Percentiles rank a stretch among this genome's conserved stretches.
Evolutionary conservation across 1,140 invertebrate species (phyloP).

Genomic region (Magallana angulata): DNA sequence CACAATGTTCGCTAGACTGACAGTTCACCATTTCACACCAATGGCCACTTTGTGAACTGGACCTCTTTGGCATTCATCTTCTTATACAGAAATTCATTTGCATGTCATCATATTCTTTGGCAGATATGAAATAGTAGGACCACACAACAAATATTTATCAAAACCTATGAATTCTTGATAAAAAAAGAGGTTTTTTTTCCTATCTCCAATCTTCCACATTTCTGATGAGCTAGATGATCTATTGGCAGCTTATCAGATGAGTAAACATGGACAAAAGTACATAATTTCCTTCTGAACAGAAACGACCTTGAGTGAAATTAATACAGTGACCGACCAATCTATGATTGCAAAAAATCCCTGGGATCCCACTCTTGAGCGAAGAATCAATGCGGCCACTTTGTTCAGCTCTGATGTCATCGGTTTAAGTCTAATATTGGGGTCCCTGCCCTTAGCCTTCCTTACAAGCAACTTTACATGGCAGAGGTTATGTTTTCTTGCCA

Average conservation of each 20-base stretch:
- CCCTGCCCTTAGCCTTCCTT: background rate
- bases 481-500: constrained; percentile 19
- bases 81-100: constrained; percentile 13
- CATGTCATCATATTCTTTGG: background rate
- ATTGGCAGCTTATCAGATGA: background rate
- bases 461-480: constrained; percentile 21
- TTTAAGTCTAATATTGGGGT: background rate
- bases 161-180: constrained; percentile 11
- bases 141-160: constrained; percentile 17
- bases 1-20: background rate
- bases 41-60: background rate
- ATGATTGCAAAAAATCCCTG: background rate
- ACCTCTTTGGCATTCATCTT: background rate
- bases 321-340: constrained; percentile 16
- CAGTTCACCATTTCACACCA: background rate
- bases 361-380: background rate
- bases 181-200: background rate
- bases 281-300: background rate
- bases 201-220: background rate
- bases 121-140: constrained; percentile 31
- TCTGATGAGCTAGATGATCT: background rate
- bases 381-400: constrained; percentile 32
- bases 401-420: constrained; percentile 13
- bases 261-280: background rate
- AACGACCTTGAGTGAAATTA: constrained; percentile 6